Evolutionary conservation across 2,888 invertebrate species (phyloP), one percentile per base, ranked within the genome.

Genomic region (Zele albiditarsus): DNA sequence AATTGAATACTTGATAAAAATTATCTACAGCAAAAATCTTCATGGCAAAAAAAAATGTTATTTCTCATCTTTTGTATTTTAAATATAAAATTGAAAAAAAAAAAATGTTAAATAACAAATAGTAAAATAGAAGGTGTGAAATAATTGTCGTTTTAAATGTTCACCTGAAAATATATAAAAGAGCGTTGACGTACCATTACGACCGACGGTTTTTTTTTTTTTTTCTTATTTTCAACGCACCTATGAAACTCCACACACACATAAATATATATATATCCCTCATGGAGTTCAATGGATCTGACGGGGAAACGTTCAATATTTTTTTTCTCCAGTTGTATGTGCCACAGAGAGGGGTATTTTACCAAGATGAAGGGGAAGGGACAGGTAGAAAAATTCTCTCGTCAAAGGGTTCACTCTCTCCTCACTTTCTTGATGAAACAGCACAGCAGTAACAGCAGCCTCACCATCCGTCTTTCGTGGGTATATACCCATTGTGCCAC

Each of bases 251-350:
- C 5, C 20, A 63, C 27, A 53, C 33, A 57, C 53, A 20, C 20
- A 20, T 53, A 53, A 3, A 53, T 53, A 23, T 46, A 5, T 33
- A 33, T 8, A 33, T 33, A 8, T n/a, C 20, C 65, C 57, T 38
- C 28, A 69, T 49, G 25, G 71, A 75, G 77, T 77, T 72, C 65
- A 78, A 74, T 77, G 73, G 75, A 58, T 74, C 71, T 60, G 63
- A n/a, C 28, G 71, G 68, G 20, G 53, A 20, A 20, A 38, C 23
- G 25, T 71, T 60, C 33, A 23, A 23, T 27, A 60, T 63, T 38
- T 31, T 68, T 63, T 42, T 70, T 25, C 68, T 42, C 46, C 53
- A n/a, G 27, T 63, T 73, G 25, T 46, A 53, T 60, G 2, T 16
- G 27, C 12, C 20, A 16, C 31, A 16, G 49, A 20, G 28, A 28